Base-by-base conservation (phyloP, 1,140 invertebrate genomes). In the Lycorma delicatula region DNA sequence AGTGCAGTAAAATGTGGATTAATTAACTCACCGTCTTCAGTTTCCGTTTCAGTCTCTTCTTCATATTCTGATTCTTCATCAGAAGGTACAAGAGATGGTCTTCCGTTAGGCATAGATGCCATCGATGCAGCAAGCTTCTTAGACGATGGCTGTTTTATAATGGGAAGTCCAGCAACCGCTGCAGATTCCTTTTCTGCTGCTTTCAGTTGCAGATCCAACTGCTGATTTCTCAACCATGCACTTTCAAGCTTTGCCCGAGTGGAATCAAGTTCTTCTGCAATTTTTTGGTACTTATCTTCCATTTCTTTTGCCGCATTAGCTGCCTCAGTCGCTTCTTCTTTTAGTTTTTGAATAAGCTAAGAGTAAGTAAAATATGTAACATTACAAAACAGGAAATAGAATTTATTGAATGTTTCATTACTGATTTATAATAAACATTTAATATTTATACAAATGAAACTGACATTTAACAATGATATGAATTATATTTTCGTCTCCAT, bases 211-310 rank as follows among this genome's bases (percentile, higher is more conserved):
- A 69, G 86, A 68, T 91, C 87, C 58, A 91, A 71, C 64, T 84
- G 75, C 46, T 81, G 75, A 62, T 89, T 89, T 69, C 81, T 82
- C 65, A 83, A 79, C 67, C 83, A 87, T 56, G 84, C 76, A 72
- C 89, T 87, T 69, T 91, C 89, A 36, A 91, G 72, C 67, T 89
- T 86, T 18, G 79, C 80, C 69, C 85, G 81, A 0, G 83, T 80
- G 29, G 82, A 80, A 59, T 91, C 86, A 56, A 90, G 77, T 71
- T 89, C 80, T 64, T 89, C 84, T 2, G 83, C 81, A 3, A 81
- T 80, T 61, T 80, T 77, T 31, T 84, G 79, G 68, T 84, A 91
- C 66, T 89, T 87, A 64, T 83, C 82, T 65, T 91, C 86, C 60
- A 89, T 78, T 66, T 87, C 83, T 67, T 91, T 87, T 0, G 85